Evolutionary conservation across 1,140 invertebrate genomes (phyloP).

Genomic region (Cryptotermes secundus): DNA sequence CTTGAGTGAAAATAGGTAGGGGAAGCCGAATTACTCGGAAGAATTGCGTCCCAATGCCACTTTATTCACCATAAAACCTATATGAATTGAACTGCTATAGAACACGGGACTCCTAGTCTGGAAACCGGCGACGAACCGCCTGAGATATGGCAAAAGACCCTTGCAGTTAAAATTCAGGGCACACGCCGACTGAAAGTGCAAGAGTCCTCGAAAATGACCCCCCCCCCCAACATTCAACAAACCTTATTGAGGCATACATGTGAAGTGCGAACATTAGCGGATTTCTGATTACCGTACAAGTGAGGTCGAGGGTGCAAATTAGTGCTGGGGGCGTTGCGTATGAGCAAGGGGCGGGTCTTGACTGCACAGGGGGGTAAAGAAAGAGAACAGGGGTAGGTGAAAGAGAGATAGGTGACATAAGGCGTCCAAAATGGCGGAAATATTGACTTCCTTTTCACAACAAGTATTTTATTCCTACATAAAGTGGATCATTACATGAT

Average conservation of each 20-base stretch:
- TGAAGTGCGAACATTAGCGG: not conserved
- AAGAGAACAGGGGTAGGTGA: constrained; percentile 42
- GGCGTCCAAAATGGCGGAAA: constrained; percentile 32
- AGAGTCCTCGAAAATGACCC: too few relatives aligned
- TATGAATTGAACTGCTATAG: too few relatives aligned
- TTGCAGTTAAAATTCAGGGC: too few relatives aligned
- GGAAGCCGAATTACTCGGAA: too few relatives aligned
- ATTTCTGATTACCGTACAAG: not conserved
- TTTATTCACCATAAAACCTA: too few relatives aligned
- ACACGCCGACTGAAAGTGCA: too few relatives aligned
- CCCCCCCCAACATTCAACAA: too few relatives aligned
- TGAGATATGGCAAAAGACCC: too few relatives aligned
- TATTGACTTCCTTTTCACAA: constrained; percentile 20
- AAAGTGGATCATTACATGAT: not conserved
- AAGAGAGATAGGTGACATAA: constrained; percentile 56
- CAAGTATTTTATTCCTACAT: not conserved
- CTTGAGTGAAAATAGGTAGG: too few relatives aligned
- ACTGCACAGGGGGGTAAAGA: constrained; percentile 37
- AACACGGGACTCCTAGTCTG: too few relatives aligned
- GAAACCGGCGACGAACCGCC: too few relatives aligned
- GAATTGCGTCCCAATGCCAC: too few relatives aligned
- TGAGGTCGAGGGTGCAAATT: not conserved
- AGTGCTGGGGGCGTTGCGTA: constrained; percentile 1
- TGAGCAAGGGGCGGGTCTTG: constrained; percentile 29
- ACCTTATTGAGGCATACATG: not conserved